phyloP scores from a whole-genome alignment of 2,888 invertebrate species.

The Agriopis leucophaearia region DNA sequence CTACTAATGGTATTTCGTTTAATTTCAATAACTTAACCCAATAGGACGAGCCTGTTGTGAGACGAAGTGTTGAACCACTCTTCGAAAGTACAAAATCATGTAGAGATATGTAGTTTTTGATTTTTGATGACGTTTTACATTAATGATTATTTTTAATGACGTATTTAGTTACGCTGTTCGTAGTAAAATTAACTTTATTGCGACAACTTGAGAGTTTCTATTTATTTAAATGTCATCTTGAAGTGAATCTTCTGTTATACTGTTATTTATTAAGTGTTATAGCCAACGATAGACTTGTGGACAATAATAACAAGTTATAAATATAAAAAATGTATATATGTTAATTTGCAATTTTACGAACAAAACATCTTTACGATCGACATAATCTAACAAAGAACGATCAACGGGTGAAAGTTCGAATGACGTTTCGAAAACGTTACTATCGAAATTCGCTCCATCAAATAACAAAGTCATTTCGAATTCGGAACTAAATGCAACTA shows the following conservation, averaged over 20 bases:
- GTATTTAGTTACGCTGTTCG: no score
- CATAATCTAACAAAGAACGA: conserved; percentile 29
- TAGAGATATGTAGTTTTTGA: no score
- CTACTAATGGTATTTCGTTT: no score
- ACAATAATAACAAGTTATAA: conserved; percentile 1
- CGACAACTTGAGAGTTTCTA: not conserved
- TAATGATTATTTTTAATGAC: no score
- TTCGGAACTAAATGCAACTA: conserved; percentile 55
- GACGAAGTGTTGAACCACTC: no score
- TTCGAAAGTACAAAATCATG: no score
- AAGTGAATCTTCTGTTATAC: not conserved
- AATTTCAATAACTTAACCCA: no score
- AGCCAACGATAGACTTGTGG: not conserved
- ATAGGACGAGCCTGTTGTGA: no score
- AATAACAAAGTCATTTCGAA: conserved; percentile 52
- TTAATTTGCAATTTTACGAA: conserved; percentile 21
- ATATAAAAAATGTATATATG: conserved; percentile 1
- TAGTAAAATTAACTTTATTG: no score
- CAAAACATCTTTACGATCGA: conserved; percentile 28
- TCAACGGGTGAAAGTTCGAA: conserved; percentile 36
- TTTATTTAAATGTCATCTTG: not conserved
- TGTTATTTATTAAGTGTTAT: no score
- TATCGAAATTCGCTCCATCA: conserved; percentile 55
- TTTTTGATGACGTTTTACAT: no score
- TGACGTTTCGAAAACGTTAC: conserved; percentile 18